These are phyloP conservation scores for Doryteuthis pealeii DNA, from an alignment of 1,140 invertebrate species.

Conservation along the genomic window DNA sequence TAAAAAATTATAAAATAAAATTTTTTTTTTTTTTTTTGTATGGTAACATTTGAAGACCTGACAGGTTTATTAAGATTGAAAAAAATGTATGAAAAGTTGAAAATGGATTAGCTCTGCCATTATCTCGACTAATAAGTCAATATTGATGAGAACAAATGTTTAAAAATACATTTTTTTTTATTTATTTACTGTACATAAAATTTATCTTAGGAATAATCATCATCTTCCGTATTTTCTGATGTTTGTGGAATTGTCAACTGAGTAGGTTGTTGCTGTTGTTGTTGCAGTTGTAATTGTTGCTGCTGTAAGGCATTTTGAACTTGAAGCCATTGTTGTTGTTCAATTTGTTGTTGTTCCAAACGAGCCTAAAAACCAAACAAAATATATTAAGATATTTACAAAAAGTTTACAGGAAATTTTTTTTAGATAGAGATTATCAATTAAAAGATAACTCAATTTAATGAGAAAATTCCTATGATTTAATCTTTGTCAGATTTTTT, in stretches of 20 bases:
- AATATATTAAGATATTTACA: neutral
- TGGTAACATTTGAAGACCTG: too few relatives aligned
- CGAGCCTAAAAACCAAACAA: slow-evolving; percentile 67
- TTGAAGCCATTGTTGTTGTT: slow-evolving; percentile 86
- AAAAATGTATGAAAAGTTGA: too few relatives aligned
- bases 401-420: neutral
- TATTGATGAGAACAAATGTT: too few relatives aligned
- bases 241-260: slow-evolving; percentile 22
- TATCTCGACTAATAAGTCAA: too few relatives aligned
- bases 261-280: slow-evolving; percentile 30
- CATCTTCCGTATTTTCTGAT: slow-evolving; percentile 32
- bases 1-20: too few relatives aligned
- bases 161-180: too few relatives aligned
- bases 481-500: too few relatives aligned
- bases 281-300: slow-evolving; percentile 42
- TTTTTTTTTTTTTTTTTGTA: too few relatives aligned
- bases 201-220: slow-evolving; percentile 24
- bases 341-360: slow-evolving; percentile 82
- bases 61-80: too few relatives aligned
- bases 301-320: slow-evolving; percentile 70
- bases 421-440: neutral
- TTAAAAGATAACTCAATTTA: neutral
- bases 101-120: too few relatives aligned
- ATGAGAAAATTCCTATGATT: too few relatives aligned
- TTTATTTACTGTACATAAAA: too few relatives aligned